Base-by-base conservation (phyloP, 1,140 invertebrate species). In the Anastatus disparis region DNA sequence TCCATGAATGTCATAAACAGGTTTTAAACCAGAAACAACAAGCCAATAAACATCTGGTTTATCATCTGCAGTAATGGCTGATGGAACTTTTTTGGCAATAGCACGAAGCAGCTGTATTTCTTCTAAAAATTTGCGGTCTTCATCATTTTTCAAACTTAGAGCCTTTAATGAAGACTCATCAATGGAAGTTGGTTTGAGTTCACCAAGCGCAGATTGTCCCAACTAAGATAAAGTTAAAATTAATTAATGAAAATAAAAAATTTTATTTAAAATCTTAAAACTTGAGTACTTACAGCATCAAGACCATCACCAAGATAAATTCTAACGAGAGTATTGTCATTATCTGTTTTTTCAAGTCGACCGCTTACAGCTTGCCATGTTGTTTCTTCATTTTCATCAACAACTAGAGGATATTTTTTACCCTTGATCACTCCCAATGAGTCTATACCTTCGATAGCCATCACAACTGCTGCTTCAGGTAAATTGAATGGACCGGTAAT, bases 401-500 rank as follows among this genome's bases (percentile, higher is more conserved):
- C 88, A 66, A 85, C 84, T 53, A 93, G 76, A 15, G 90, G 88
- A 75, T 84, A 93, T 55, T 81, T 83, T 77, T 89, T 88, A 2
- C 87, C 87, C 66, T 88, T 88, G 26, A 78, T 61, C 8, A 76
- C 75, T 44, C 81, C 75, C n/a, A 87, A 64, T 26, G 79, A 79
- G n/a, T 85, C 83, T 8, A 93, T 83, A 66, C 93, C 93, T 83
- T 93, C 91, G 44, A 95, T 87, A 40, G 89, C 89, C 35, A 95
- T 86, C 35, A 89, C 89, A 26, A 95, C 91, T 53, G 93, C 88
- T 38, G 92, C 92, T 84, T 94, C 91, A 27, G 94, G 92, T 66
- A 92, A 87, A 70, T 90, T 87, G 74, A 96, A 95, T 9, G 93
- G 91, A 85, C 93, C 89, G 2, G 84, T 87, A 50, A 94, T 88